Evolutionary conservation across 1,140 invertebrate species (phyloP), one percentile per base, ranked within the genome.

Genomic region (Euglossa dilemma): DNA sequence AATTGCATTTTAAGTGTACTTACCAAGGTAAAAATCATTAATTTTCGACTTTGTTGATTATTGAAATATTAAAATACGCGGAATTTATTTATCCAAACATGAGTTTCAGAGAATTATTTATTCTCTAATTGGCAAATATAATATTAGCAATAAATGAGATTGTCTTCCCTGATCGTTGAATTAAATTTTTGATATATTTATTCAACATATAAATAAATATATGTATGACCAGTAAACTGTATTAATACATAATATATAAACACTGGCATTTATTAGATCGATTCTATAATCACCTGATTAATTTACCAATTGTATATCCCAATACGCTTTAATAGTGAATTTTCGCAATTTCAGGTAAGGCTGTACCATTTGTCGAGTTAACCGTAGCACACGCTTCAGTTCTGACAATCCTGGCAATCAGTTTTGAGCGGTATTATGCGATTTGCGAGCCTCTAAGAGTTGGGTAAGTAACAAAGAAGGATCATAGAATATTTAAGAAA

Each of bases 341-440:
- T 16, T 28, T 12, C 20, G 11, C 18, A 9, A 43, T 74, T 85
- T 36, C 95, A 98, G 97, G 97, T 94, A 97, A 98, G 92, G 96
- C 97, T 23, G 98, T 99, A 7, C 98, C 98, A 0, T 99, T 98
- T 91, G 96, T 99, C 61, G 98, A 99, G 94, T 95, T 98, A 89
- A 98, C 98, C 0, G 98, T 99, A 25, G 98, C 98, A 2, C 98
- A 99, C 92, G 98, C 98, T 20, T 99, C 98, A 7, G 98, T 99
- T 3, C 94, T 99, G 47, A 99, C 98, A 20, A 99, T 99, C 85
- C 94, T 99, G 88, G 98, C 98, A 66, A 98, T 98, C 89, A 98
- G 98, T 93, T 98, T 99, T 92, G 98, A 99, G 93, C 95, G 98
- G 11, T 99, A 99, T 94, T 98, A 98, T 93, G 98, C 98, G 47